Percentiles rank a stretch among this genome's conserved stretches.
These are phyloP conservation scores for Plumapathes pennacea DNA, from an alignment of 92 coral and sea anemone genomes.

Conservation along the genomic window DNA sequence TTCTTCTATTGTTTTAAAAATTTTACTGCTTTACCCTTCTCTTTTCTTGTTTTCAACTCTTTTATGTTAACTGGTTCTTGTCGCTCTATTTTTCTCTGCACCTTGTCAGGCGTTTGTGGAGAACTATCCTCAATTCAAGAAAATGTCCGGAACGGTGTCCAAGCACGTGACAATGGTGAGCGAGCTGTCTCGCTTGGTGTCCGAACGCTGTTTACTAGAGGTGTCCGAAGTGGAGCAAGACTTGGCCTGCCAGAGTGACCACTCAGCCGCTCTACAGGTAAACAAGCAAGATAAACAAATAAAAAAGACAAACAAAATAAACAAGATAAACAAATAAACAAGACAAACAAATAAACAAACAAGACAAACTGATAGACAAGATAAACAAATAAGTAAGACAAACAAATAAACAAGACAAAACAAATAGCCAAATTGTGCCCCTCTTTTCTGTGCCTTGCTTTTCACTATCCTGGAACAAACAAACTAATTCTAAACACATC, in stretches of 20 bases:
- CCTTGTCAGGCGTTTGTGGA: slow-evolving; percentile 97
- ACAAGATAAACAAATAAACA: not conserved
- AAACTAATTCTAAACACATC: no score
- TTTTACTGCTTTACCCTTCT: no score
- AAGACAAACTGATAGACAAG: not conserved
- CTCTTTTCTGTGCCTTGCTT: no score
- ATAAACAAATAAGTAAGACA: not conserved
- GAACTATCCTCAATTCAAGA: slow-evolving; percentile 97
- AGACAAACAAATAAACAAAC: not conserved
- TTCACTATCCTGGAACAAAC: no score
- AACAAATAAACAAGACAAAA: no score
- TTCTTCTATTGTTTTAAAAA: no score
- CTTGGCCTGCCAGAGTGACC: slow-evolving; percentile 91
- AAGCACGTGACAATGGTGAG: slow-evolving; percentile 98
- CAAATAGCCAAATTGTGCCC: no score
- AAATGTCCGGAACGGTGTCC: slow-evolving; percentile 97
- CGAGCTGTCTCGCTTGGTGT: slow-evolving; percentile 90
- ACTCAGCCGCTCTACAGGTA: slow-evolving; percentile 88
- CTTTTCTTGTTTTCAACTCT: not conserved
- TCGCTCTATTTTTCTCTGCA: not conserved
- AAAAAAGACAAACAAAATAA: not conserved
- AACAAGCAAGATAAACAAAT: slow-evolving; percentile 1
- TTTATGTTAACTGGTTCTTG: not conserved
- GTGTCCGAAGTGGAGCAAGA: slow-evolving; percentile 99
- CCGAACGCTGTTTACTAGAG: slow-evolving; percentile 77